A percentile compares a stretch with the other conserved stretches of the same genome.
These are phyloP conservation scores for Drosophila flavopinicola DNA, from an alignment of 2,888 invertebrate genomes.

Conservation along the genomic window DNA sequence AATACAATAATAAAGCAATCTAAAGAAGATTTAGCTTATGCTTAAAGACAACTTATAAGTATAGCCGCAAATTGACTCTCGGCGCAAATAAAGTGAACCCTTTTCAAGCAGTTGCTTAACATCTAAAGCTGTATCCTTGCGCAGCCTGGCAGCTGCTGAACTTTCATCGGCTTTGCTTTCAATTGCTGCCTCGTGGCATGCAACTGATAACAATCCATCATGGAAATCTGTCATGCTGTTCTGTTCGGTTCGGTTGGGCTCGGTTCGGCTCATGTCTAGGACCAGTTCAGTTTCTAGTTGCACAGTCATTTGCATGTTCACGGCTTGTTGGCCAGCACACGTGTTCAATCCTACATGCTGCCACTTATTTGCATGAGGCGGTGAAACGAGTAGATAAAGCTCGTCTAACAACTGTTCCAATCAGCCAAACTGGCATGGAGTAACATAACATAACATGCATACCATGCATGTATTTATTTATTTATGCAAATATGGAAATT, in stretches of 20 bases:
- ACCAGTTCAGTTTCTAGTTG: constrained; percentile 19
- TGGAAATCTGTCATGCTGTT: constrained; percentile 64
- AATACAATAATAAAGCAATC: background rate
- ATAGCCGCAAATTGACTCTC: background rate
- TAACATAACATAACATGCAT: background rate
- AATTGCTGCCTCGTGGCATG: constrained; percentile 28
- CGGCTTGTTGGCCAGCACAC: constrained; percentile 72
- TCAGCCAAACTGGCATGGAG: constrained; percentile 28
- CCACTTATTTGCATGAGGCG: constrained; percentile 32
- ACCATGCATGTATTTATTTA: constrained; percentile 35
- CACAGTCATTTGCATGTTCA: constrained; percentile 64
- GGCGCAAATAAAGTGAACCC: background rate
- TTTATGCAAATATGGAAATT: constrained; percentile 63
- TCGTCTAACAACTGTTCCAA: constrained; percentile 42
- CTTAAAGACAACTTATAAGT: background rate
- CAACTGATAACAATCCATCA: constrained; percentile 25
- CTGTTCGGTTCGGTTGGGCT: too few species aligned
- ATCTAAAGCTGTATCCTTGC: background rate
- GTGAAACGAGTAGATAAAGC: constrained; percentile 45
- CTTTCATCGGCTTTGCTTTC: constrained; percentile 17
- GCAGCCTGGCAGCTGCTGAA: constrained; percentile 39
- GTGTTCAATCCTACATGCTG: constrained; percentile 49
- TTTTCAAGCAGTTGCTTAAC: background rate
- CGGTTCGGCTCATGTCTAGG: constrained; percentile 13
- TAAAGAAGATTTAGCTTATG: background rate